Base-by-base conservation (phyloP, 2,113 vertebrate genomes). In the Atherinomorus stipes region DNA sequence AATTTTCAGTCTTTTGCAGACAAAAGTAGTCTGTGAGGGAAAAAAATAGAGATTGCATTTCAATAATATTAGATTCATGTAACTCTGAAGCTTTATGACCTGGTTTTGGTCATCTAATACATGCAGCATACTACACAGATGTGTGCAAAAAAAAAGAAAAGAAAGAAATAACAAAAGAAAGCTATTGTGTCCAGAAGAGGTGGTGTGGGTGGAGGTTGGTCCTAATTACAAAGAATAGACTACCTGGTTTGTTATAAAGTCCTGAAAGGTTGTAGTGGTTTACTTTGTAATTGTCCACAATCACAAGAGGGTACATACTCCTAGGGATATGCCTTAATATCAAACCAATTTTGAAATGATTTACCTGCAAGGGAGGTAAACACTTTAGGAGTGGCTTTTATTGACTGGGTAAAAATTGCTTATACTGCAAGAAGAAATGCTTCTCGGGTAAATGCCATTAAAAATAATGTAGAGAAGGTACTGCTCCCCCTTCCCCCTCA, bases 291-390 rank as follows among this genome's bases (percentile, higher is more conserved):
- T 93, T 87, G 84, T 76, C 62, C 58, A 77, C 76, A 83, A 82
- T 71, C 81, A 49, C 53, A 47, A 44, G 51, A 59, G 31, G 54
- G 47, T 78, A 84, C 84, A 89, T 44, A 74, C 79, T 83, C 90
- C 78, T 71, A 79, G 84, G 90, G 80, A 91, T 78, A 85, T 78
- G 78, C 68, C 71, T 79, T 90, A 88, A 92, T 92, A 88, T 85
- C 89, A 89, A 88, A 71, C 86, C 88, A 90, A 85, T 92, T 93
- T 90, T 89, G 53, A 85, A 89, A 85, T 89, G 77, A 93, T 93
- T 93, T 92, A 88, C 82, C 85, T 91, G 85, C 84, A 76, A 85
- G 80, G 77, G 80, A 92, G 88, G 85, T 83, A 92, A 92, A 93
- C 90, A 89, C 88, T 91, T 90, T 91, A 80, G 82, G 78, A 26